Evolutionary conservation across 1,140 invertebrate genomes (phyloP), one percentile per base, ranked within the genome.

Genomic region (Ylistrum balloti): DNA sequence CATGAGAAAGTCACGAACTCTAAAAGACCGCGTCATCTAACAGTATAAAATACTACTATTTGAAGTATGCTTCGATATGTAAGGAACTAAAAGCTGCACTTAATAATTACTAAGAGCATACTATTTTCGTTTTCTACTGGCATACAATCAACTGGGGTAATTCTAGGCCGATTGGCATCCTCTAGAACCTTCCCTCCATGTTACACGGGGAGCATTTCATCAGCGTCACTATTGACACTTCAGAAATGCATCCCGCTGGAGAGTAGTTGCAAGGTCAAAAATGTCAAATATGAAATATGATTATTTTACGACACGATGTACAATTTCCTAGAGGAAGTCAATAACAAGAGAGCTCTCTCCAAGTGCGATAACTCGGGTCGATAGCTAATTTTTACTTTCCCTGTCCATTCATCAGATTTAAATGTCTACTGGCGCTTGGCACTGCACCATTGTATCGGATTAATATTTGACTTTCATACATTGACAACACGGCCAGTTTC

Each of bases 381-480:
- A 74, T 74, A 74, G 56, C 56, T 74, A 74, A 74, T 74, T 74
- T 74, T 74, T 74, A 74, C n/a, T 74, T 74, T 74, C 56, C 56
- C 56, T 28, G 2, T 74, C 56, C 56, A 74, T 74, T 74, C 56
- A 74, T 74, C 56, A 74, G 56, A 74, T 74, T 74, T 28, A 74
- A 74, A 74, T 74, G 56, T 28, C 56, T 74, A 74, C 56, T 74
- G 56, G 56, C 56, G 22, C 56, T 11, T 74, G 56, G 56, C 56
- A 28, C 56, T 74, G 56, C 56, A 74, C n/a, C 56, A 74, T 74
- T 74, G 56, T 74, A 74, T 5, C 56, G 56, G 56, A 74, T 74
- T 74, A 74, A 74, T 74, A 74, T 74, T 74, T 74, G 56, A 74
- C 56, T 74, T 74, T 74, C 56, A 74, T 74, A 74, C 56, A 74